A percentile compares a stretch with the other conserved stretches of the same genome.
Conservation (phyloP, 2,797 vertebrate genomes). For the Anisognathus igniventris region DNA sequence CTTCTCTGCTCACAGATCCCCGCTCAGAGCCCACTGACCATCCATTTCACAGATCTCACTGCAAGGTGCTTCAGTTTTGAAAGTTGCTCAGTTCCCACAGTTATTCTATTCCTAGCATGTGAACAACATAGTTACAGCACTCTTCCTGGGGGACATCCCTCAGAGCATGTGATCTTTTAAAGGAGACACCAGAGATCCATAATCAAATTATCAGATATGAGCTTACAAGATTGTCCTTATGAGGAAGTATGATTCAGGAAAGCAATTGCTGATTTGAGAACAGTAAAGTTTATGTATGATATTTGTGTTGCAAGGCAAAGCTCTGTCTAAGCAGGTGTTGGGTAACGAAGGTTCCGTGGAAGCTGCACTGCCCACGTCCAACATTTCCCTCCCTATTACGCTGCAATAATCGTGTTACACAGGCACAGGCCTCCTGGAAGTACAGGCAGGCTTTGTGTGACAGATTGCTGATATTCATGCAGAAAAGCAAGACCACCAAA, state of each 20-base stretch:
- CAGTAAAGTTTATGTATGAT: not conserved
- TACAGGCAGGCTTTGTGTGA: not conserved
- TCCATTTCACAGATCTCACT: not conserved
- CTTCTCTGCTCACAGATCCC: not conserved
- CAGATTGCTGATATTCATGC: conserved; percentile 14
- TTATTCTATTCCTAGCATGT: conserved; percentile 8
- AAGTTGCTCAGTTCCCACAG: not conserved
- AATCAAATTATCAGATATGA: not conserved
- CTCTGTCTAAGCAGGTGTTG: not conserved
- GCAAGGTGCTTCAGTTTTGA: not conserved
- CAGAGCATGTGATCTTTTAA: not conserved
- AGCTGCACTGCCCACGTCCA: not conserved
- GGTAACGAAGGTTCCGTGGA: not conserved
- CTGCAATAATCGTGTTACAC: not conserved
- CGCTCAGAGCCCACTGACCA: not conserved
- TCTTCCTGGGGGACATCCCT: not conserved
- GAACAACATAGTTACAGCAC: not conserved
- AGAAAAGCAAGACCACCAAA: conserved; percentile 54
- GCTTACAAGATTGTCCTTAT: not conserved
- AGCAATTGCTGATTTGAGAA: not conserved
- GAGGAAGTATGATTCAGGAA: not conserved
- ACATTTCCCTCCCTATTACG: not conserved
- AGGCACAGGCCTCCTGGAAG: conserved; percentile 13
- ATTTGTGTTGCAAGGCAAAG: not conserved
- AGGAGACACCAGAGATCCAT: not conserved